phyloP scores from a whole-genome alignment of 2,797 vertebrate genomes.

The Danio kyathit region DNA sequence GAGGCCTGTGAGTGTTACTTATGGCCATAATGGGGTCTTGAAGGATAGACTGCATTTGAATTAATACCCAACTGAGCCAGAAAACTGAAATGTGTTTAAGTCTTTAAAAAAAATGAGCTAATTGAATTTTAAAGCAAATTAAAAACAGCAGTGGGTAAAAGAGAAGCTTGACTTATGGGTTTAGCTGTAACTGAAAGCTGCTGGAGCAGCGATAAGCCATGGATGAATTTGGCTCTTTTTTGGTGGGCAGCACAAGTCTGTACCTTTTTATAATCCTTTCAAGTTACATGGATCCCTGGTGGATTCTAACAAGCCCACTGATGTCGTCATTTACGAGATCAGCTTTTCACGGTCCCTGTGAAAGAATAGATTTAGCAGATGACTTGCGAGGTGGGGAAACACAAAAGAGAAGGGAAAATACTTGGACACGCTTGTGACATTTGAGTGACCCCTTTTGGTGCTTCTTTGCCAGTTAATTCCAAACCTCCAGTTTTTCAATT shows the following conservation, averaged over 20 bases:
- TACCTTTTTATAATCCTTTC: conserved; percentile 65
- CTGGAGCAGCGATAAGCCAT: conserved; percentile 50
- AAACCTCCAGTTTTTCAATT: conserved; percentile 10
- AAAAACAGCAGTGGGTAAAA: conserved; percentile 37
- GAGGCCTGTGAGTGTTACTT: too few relatives aligned
- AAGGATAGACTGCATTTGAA: neutral
- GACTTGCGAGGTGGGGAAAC: conserved; percentile 25
- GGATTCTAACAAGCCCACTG: conserved; percentile 36
- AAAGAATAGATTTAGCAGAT: conserved; percentile 62
- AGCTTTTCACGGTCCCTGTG: conserved; percentile 60
- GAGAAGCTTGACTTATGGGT: conserved; percentile 42
- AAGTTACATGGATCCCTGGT: conserved; percentile 58
- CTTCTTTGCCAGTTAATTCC: conserved; percentile 59
- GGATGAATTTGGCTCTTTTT: conserved; percentile 31
- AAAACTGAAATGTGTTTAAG: conserved; percentile 9
- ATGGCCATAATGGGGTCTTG: conserved; percentile 1
- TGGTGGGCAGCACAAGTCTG: conserved; percentile 38
- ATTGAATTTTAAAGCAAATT: conserved; percentile 54
- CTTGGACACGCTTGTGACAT: conserved; percentile 31
- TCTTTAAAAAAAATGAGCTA: conserved; percentile 27
- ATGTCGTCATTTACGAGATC: conserved; percentile 65
- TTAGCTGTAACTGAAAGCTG: conserved; percentile 56
- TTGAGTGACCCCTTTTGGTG: conserved; percentile 49
- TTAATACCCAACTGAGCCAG: neutral
- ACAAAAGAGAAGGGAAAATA: conserved; percentile 30